These are phyloP conservation scores for Canis aureus DNA, from an alignment of 2,113 vertebrate species.

Conservation along the genomic window DNA sequence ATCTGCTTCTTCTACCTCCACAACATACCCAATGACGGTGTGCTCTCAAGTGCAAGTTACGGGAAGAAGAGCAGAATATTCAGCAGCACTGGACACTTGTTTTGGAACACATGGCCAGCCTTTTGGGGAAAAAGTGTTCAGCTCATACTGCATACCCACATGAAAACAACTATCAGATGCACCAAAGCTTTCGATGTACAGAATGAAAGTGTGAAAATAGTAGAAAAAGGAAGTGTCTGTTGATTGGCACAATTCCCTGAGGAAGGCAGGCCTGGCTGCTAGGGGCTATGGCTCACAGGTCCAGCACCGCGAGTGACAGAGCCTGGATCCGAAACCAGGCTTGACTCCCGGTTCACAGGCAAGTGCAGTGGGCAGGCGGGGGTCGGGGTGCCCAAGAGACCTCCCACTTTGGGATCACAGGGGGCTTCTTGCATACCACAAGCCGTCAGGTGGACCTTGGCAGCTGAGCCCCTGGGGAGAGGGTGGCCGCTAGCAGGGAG, in stretches of 20 bases:
- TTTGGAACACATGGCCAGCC: background rate
- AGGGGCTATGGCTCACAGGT: rapidly evolving
- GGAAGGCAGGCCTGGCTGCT: background rate
- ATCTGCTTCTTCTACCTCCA: background rate
- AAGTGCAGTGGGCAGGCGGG: rapidly evolving
- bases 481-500: background rate
- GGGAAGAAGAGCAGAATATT: background rate
- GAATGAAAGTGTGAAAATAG: background rate
- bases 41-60: background rate
- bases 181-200: background rate
- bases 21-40: rapidly evolving
- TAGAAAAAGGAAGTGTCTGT: background rate
- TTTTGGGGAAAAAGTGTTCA: too few relatives aligned
- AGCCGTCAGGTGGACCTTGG: rapidly evolving
- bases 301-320: background rate
- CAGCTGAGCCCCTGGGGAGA: rapidly evolving
- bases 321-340: background rate
- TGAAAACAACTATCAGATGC: background rate
- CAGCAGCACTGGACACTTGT: rapidly evolving
- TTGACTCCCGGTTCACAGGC: background rate
- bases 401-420: rapidly evolving
- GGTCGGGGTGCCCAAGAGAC: rapidly evolving
- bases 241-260: background rate
- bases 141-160: rapidly evolving
- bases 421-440: background rate